Conservation (phyloP, 2,113 vertebrate species). For the Rissa tridactyla region DNA sequence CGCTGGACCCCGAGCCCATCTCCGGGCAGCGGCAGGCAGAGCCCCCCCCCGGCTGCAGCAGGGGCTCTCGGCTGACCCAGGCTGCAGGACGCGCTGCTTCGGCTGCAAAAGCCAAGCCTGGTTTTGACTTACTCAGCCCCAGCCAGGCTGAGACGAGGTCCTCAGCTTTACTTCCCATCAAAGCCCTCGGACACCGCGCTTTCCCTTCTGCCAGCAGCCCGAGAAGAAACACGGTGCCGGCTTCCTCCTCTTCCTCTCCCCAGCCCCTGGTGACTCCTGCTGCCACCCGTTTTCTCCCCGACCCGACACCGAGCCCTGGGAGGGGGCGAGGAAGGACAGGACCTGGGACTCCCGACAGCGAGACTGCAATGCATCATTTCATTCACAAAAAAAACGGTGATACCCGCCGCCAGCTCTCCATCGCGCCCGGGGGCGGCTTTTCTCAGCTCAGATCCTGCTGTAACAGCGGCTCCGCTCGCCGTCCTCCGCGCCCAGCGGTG, state of each 20-base stretch:
- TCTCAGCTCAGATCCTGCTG: background rate
- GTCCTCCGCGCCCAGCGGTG: fast-evolving
- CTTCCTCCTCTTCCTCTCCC: background rate
- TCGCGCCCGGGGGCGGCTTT: background rate
- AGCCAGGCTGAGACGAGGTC: background rate
- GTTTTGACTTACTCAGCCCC: background rate
- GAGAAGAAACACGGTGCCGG: fast-evolving
- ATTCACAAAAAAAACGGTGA: too few relatives aligned
- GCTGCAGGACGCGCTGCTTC: fast-evolving
- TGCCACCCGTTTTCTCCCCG: background rate
- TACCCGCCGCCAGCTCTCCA: background rate
- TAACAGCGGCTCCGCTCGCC: too few relatives aligned
- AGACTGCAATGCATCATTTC: background rate
- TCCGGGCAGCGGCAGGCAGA: background rate
- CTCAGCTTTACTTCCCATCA: background rate
- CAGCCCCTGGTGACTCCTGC: background rate
- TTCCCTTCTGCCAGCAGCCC: background rate
- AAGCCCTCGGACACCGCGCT: background rate
- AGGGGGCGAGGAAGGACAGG: background rate
- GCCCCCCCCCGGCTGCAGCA: background rate
- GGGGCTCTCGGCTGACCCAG: background rate
- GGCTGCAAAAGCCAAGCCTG: background rate
- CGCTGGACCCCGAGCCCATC: background rate
- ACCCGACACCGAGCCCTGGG: background rate
- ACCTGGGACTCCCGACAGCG: fast-evolving